A percentile compares a stretch with the other conserved stretches of the same genome.
Conservation (phyloP, 2,797 vertebrate genomes). For the Siniperca undulata region DNA sequence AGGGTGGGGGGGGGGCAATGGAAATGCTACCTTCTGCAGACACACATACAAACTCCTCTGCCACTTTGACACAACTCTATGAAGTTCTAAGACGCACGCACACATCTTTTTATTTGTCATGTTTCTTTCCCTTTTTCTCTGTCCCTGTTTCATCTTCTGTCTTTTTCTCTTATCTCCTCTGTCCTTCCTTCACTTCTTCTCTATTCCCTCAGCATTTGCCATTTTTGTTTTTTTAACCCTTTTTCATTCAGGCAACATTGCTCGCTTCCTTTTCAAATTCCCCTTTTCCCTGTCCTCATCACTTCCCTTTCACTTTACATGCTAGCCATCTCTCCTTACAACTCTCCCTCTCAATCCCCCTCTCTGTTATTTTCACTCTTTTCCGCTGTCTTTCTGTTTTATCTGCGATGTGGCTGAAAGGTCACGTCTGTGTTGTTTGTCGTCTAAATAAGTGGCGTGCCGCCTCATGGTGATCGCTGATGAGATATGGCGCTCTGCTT, state of each 20-base stretch:
- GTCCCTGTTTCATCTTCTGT: not conserved
- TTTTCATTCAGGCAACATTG: slow-evolving; percentile 39
- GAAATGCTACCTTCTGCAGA: slow-evolving; percentile 34
- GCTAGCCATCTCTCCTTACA: slow-evolving; percentile 25
- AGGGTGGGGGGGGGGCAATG: not conserved
- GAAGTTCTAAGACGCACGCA: slow-evolving; percentile 8
- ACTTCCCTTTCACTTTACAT: slow-evolving; percentile 51
- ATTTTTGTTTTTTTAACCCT: slow-evolving; percentile 14
- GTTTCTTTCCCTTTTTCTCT: slow-evolving; percentile 10
- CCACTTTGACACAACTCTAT: slow-evolving; percentile 1
- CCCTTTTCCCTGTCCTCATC: slow-evolving; percentile 57
- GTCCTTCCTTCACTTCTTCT: slow-evolving; percentile 13
- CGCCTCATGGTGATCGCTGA: slow-evolving; percentile 78
- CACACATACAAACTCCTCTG: not conserved
- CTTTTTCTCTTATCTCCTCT: not conserved
- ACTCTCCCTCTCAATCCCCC: slow-evolving; percentile 28
- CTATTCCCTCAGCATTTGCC: slow-evolving; percentile 19
- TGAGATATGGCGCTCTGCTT: slow-evolving; percentile 73
- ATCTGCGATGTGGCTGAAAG: slow-evolving; percentile 83
- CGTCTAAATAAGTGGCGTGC: slow-evolving; percentile 83
- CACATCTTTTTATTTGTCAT: slow-evolving; percentile 21
- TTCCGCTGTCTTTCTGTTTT: slow-evolving; percentile 71
- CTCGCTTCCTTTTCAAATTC: slow-evolving; percentile 61
- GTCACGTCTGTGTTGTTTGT: slow-evolving; percentile 88
- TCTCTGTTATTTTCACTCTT: slow-evolving; percentile 43